These are phyloP conservation scores for Glomeris maerens DNA, from an alignment of 1,140 invertebrate species.

Conservation along the genomic window DNA sequence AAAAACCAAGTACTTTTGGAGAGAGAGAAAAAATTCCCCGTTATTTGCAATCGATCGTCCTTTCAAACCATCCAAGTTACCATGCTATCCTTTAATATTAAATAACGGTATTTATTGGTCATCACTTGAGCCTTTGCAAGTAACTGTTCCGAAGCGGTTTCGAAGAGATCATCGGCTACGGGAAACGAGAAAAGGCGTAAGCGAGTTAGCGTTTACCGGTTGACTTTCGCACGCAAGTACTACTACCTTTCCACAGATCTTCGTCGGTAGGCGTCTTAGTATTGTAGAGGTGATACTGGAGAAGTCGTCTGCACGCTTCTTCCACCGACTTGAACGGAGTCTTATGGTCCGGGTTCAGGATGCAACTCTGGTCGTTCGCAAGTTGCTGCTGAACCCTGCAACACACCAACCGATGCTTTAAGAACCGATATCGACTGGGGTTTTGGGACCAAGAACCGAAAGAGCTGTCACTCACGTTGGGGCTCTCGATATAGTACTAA, in stretches of 20 bases:
- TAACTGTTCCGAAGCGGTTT: conserved; percentile 52
- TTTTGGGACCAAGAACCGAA: not conserved
- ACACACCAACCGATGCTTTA: conserved; percentile 14
- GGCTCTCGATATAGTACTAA: conserved; percentile 7
- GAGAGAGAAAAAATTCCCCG: too few relatives aligned
- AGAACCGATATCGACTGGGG: not conserved
- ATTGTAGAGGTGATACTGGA: conserved; percentile 67
- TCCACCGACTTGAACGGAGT: conserved; percentile 53
- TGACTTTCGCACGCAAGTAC: not conserved
- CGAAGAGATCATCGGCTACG: conserved; percentile 56
- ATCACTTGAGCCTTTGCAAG: conserved; percentile 57
- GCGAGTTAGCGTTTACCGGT: conserved; percentile 1
- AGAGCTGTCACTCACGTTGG: conserved; percentile 1
- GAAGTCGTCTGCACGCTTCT: conserved; percentile 62
- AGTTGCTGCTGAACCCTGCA: conserved; percentile 55
- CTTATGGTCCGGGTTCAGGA: conserved; percentile 56
- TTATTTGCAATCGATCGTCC: too few relatives aligned
- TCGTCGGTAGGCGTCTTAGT: conserved; percentile 47
- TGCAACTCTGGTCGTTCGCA: conserved; percentile 60
- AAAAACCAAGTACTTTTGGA: not conserved
- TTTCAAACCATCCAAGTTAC: conserved; percentile 39
- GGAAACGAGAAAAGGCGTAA: conserved; percentile 11
- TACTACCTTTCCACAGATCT: conserved; percentile 43
- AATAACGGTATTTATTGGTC: conserved; percentile 59
- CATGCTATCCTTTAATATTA: conserved; percentile 70